These are phyloP conservation scores for Silurus glanis DNA, from an alignment of 2,113 vertebrate species.

Conservation along the genomic window DNA sequence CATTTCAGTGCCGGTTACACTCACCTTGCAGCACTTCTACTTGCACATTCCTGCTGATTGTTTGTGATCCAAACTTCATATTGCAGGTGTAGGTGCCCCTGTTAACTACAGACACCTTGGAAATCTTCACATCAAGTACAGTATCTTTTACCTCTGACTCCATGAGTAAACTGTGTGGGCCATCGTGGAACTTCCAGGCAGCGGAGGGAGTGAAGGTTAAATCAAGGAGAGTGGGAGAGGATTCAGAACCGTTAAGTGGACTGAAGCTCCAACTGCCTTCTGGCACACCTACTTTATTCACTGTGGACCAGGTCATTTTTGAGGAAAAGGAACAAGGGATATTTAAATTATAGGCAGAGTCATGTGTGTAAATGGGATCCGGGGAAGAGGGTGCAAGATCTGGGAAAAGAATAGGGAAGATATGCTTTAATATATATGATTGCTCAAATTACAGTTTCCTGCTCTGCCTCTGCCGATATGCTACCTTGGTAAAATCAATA, in stretches of 20 bases:
- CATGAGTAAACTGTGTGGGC: accelerated
- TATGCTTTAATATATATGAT: neutral
- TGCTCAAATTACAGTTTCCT: neutral
- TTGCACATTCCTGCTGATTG: neutral
- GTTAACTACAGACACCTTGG: neutral
- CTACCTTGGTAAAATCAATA: neutral
- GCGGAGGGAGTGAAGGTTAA: neutral
- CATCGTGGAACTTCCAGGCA: neutral
- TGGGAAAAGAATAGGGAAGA: slow-evolving; percentile 45
- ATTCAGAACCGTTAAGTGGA: accelerated
- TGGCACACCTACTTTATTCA: slow-evolving; percentile 36
- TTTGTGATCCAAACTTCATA: slow-evolving; percentile 39
- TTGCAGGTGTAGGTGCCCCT: slow-evolving; percentile 61
- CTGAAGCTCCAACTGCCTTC: slow-evolving; percentile 61
- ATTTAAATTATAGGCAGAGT: neutral
- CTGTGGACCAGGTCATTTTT: slow-evolving; percentile 33
- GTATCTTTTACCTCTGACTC: neutral
- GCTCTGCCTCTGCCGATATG: neutral
- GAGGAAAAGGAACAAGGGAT: slow-evolving; percentile 61
- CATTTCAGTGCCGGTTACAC: slow-evolving; percentile 30
- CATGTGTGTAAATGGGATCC: slow-evolving; percentile 54
- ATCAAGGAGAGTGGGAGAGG: slow-evolving; percentile 21
- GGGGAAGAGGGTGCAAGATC: slow-evolving; percentile 52
- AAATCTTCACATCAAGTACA: slow-evolving; percentile 51
- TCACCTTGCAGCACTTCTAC: slow-evolving; percentile 69